These are phyloP conservation scores for Drosophila pandora DNA, from an alignment of 1,140 invertebrate species.

Conservation along the genomic window DNA sequence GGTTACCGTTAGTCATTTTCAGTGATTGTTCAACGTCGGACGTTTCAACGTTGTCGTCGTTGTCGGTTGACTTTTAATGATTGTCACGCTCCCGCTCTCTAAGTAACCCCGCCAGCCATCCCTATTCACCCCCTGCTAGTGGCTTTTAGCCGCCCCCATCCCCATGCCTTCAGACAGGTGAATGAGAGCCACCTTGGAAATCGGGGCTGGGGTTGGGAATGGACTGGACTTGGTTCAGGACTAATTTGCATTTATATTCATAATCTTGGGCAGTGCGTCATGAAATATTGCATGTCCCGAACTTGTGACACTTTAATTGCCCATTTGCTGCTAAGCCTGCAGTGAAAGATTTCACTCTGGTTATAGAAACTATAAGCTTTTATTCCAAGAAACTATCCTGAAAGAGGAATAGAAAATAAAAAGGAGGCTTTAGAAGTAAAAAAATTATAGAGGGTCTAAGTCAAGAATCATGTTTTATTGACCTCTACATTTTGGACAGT, in stretches of 20 bases:
- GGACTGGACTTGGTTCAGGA: slow-evolving; percentile 34
- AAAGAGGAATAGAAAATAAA: background rate
- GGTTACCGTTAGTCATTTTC: slow-evolving; percentile 82
- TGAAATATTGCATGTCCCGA: slow-evolving; percentile 81
- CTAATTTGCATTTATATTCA: slow-evolving; percentile 83
- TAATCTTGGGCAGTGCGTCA: slow-evolving; percentile 79
- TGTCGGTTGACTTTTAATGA: slow-evolving; percentile 77
- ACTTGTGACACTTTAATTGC: slow-evolving; percentile 81
- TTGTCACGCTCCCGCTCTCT: slow-evolving; percentile 73
- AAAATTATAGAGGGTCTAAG: too few relatives aligned
- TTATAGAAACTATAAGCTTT: background rate
- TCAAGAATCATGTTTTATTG: too few relatives aligned
- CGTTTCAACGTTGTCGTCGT: slow-evolving; percentile 53
- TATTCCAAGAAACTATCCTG: background rate
- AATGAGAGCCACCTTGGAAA: slow-evolving; percentile 15
- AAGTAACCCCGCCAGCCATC: slow-evolving; percentile 1
- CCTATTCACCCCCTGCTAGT: background rate
- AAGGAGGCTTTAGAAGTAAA: too few relatives aligned
- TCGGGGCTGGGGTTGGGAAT: background rate
- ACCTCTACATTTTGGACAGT: background rate
- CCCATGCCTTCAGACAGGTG: slow-evolving; percentile 68
- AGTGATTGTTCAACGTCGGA: slow-evolving; percentile 77
- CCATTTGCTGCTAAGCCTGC: slow-evolving; percentile 55
- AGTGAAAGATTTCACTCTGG: background rate
- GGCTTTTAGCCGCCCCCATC: background rate